These are phyloP conservation scores for Lophius piscatorius DNA, from an alignment of 2,113 vertebrate genomes.

Conservation along the genomic window DNA sequence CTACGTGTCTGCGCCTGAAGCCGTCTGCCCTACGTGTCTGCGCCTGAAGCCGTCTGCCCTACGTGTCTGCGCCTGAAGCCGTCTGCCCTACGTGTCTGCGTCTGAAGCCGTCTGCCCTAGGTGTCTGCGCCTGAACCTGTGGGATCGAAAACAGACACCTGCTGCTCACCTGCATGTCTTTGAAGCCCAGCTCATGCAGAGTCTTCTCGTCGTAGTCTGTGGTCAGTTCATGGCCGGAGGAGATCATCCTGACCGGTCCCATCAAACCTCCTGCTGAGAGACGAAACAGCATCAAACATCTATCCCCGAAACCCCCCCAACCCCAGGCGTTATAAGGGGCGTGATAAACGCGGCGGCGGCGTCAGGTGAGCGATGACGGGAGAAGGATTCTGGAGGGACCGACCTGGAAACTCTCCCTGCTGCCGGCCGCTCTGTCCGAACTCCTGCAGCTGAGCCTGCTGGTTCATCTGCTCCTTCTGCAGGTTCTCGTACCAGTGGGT, in stretches of 20 bases:
- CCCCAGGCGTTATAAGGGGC: too few relatives aligned
- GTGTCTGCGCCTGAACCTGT: too few relatives aligned
- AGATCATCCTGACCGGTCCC: constrained; percentile 99
- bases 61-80: too few relatives aligned
- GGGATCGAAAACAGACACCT: too few relatives aligned
- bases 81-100: too few relatives aligned
- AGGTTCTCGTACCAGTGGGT: constrained; percentile 99
- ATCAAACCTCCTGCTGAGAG: constrained; percentile 90
- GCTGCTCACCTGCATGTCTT: constrained; percentile 92
- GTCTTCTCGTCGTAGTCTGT: constrained; percentile 99
- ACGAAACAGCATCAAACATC: neutral
- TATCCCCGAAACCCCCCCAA: too few relatives aligned
- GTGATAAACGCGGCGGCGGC: too few relatives aligned
- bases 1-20: too few relatives aligned
- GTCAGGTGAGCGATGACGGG: neutral
- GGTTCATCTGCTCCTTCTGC: constrained; percentile 98
- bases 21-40: too few relatives aligned
- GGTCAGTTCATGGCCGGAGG: constrained; percentile 96
- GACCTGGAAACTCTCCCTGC: constrained; percentile 92
- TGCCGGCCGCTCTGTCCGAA: constrained; percentile 95
- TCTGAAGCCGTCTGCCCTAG: too few relatives aligned
- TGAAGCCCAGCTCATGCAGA: constrained; percentile 96
- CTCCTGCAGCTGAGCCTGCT: constrained; percentile 98
- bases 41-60: too few relatives aligned
- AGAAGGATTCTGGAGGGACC: neutral